These are phyloP conservation scores for Amphipoea lucens DNA, from an alignment of 2,888 invertebrate genomes.

Conservation along the genomic window DNA sequence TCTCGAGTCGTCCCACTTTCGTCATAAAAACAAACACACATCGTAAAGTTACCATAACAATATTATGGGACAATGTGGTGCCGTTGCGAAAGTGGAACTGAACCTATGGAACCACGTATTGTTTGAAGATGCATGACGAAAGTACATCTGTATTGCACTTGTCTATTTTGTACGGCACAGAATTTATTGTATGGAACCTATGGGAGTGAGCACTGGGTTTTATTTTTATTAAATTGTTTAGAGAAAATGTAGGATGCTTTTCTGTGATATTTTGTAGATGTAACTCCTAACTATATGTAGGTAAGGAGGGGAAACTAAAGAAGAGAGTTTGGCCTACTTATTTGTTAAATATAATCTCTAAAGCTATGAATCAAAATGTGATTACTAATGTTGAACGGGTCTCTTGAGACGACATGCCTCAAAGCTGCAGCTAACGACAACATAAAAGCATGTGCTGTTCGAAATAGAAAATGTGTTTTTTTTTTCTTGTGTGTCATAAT, in stretches of 20 bases:
- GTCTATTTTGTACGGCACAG: conserved; percentile 55
- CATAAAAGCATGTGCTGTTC: not conserved
- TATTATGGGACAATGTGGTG: conserved; percentile 71
- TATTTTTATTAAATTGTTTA: conserved; percentile 22
- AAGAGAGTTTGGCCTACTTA: not conserved
- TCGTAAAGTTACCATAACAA: conserved; percentile 73
- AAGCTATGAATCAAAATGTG: not conserved
- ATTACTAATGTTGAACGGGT: conserved; percentile 5
- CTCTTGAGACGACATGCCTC: not conserved
- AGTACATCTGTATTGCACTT: conserved; percentile 66
- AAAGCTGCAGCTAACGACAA: not conserved
- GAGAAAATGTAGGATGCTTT: not conserved
- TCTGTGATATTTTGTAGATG: not conserved
- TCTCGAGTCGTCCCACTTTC: conserved; percentile 81
- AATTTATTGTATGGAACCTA: conserved; percentile 19
- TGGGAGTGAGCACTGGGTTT: conserved; percentile 7
- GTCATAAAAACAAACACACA: conserved; percentile 78
- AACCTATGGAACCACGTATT: conserved; percentile 67
- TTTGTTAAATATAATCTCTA: not conserved
- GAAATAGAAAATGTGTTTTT: not conserved
- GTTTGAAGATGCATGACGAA: conserved; percentile 73
- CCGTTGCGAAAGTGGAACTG: conserved; percentile 72
- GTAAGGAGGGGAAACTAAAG: not conserved
- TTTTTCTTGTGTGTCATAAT: not conserved
- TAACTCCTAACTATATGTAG: not conserved